These are phyloP conservation scores for Isurus oxyrinchus DNA, from an alignment of 2,113 vertebrate species.

Conservation along the genomic window DNA sequence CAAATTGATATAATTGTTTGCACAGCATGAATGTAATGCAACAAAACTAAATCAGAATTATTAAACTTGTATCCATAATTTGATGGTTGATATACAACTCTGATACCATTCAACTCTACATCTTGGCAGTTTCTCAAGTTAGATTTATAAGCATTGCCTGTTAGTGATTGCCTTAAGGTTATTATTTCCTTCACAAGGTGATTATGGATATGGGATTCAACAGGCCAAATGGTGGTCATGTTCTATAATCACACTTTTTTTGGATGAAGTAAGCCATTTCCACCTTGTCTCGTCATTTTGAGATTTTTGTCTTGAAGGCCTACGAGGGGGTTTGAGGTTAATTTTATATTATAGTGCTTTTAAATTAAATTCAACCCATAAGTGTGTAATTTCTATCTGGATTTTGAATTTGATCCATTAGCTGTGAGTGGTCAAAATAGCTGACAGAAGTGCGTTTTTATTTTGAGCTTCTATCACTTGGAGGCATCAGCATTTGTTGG, in stretches of 20 bases:
- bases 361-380: background rate
- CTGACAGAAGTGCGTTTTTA: background rate
- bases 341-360: background rate
- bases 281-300: background rate
- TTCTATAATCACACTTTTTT: background rate
- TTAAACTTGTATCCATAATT: background rate
- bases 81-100: background rate
- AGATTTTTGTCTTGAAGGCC: background rate
- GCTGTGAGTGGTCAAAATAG: background rate
- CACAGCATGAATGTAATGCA: background rate
- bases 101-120: background rate
- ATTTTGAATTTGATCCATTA: background rate
- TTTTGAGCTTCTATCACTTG: background rate
- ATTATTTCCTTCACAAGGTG: background rate
- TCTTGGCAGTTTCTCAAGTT: background rate
- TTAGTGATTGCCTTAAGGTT: background rate
- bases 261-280: background rate
- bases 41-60: background rate
- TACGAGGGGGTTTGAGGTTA: background rate
- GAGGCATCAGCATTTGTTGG: background rate
- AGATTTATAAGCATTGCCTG: background rate
- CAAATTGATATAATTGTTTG: background rate
- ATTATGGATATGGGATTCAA: background rate
- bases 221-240: background rate
- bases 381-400: background rate